A percentile compares a stretch with the other conserved stretches of the same genome.
Conservation (phyloP, 2,888 invertebrate genomes). For the Sylvicola cinctus region DNA sequence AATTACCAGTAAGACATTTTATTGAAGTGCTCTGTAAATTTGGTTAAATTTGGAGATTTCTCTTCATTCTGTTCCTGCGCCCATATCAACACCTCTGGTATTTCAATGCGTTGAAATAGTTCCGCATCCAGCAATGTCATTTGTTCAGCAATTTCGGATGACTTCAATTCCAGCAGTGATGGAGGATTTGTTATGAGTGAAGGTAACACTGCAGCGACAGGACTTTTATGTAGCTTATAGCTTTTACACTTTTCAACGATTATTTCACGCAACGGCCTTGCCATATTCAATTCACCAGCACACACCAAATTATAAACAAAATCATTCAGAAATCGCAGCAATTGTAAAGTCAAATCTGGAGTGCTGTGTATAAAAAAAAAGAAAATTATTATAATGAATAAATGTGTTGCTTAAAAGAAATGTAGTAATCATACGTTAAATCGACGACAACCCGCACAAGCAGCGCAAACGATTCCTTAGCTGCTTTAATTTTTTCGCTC, state of each 20-base stretch:
- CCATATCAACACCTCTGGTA: constrained; percentile 93
- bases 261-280: constrained; percentile 74
- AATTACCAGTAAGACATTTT: constrained; percentile 90
- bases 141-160: constrained; percentile 89
- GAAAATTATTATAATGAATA: constrained; percentile 3
- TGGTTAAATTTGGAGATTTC: constrained; percentile 84
- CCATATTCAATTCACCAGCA: constrained; percentile 78
- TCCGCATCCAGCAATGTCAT: constrained; percentile 94
- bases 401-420: constrained; percentile 2
- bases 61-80: constrained; percentile 95
- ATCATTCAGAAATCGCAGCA: constrained; percentile 70
- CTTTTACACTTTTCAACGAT: constrained; percentile 56
- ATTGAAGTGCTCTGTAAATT: constrained; percentile 97
- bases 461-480: constrained; percentile 75
- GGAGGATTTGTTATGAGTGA: constrained; percentile 34
- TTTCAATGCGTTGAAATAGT: constrained; percentile 88
- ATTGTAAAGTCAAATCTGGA: constrained; percentile 60
- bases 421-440: constrained; percentile 58
- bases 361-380: constrained; percentile 32
- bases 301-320: constrained; percentile 87
- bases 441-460: constrained; percentile 89
- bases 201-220: too few species aligned
- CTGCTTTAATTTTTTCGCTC: constrained; percentile 48
- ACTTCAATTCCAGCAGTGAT: constrained; percentile 78
- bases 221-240: constrained; percentile 18